These are phyloP conservation scores for Cyphomyrus discorhynchus DNA, from an alignment of 2,113 vertebrate genomes.

Conservation along the genomic window DNA sequence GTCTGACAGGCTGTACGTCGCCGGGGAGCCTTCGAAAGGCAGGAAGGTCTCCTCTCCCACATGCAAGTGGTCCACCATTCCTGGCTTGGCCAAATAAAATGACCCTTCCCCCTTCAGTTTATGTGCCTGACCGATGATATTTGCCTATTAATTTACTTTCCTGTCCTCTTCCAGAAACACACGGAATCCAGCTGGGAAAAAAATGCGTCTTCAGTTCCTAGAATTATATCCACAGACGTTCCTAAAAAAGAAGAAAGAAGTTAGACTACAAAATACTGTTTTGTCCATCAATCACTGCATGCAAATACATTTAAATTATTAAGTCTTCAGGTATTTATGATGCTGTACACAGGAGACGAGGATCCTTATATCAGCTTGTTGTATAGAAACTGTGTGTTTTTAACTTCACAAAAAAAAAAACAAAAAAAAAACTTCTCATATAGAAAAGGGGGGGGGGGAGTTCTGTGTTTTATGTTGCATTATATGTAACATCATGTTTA, in stretches of 20 bases:
- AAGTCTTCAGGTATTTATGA: not conserved
- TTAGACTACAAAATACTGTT: not conserved
- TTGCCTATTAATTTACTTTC: not conserved
- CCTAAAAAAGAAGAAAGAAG: not conserved
- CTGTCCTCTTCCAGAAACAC: constrained; percentile 16
- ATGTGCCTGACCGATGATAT: constrained; percentile 13
- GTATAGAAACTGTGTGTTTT: not conserved
- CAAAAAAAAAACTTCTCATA: not conserved
- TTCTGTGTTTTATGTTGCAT: not conserved
- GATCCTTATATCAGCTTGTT: not conserved
- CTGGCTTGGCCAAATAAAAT: constrained; percentile 44
- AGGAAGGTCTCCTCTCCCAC: constrained; percentile 68
- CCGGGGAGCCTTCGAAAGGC: constrained; percentile 54
- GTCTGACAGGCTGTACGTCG: constrained; percentile 60
- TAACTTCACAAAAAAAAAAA: not conserved
- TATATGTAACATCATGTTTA: not conserved
- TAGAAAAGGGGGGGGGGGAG: not conserved
- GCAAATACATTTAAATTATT: not conserved
- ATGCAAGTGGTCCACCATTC: constrained; percentile 85
- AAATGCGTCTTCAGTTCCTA: not conserved
- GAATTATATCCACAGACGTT: constrained; percentile 7
- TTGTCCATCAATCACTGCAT: not conserved
- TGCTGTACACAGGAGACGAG: not conserved
- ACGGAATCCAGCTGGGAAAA: not conserved
- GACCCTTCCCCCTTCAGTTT: constrained; percentile 11